Conservation (phyloP, 1,140 invertebrate genomes). For the Himalopsyche phryganea region DNA sequence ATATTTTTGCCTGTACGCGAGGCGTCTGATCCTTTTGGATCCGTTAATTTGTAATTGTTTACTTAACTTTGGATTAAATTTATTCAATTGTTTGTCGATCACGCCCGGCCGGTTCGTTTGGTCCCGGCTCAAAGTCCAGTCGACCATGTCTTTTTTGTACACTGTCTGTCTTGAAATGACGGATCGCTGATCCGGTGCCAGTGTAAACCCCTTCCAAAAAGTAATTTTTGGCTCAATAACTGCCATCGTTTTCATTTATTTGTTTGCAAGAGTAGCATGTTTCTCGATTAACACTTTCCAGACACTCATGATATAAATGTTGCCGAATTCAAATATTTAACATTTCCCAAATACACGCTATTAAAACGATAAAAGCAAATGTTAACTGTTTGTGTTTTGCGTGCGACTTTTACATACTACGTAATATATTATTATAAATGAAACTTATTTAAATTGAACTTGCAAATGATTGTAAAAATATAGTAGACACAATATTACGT, state of each 20-base stretch:
- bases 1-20: constrained; percentile 22
- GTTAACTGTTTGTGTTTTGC: constrained; percentile 11
- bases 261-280: too few species aligned
- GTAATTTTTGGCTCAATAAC: background rate
- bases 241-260: background rate
- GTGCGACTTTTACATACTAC: constrained; percentile 23
- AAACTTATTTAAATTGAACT: constrained; percentile 19
- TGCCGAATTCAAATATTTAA: constrained; percentile 2
- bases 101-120: too few species aligned
- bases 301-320: background rate
- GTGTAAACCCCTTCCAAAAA: background rate
- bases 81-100: too few species aligned
- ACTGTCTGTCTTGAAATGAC: constrained; percentile 11
- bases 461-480: constrained; percentile 19
- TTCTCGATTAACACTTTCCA: too few species aligned
- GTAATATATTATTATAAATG: constrained; percentile 14
- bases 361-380: background rate
- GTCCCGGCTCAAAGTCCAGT: too few species aligned
- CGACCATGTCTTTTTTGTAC: constrained; percentile 2
- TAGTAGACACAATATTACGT: constrained; percentile 30
- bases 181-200: background rate
- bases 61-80: background rate
- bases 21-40: background rate
- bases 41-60: too few species aligned
- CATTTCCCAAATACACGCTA: background rate